phyloP scores from a whole-genome alignment of 2,888 invertebrate genomes.

The Melinaea marsaeus region DNA sequence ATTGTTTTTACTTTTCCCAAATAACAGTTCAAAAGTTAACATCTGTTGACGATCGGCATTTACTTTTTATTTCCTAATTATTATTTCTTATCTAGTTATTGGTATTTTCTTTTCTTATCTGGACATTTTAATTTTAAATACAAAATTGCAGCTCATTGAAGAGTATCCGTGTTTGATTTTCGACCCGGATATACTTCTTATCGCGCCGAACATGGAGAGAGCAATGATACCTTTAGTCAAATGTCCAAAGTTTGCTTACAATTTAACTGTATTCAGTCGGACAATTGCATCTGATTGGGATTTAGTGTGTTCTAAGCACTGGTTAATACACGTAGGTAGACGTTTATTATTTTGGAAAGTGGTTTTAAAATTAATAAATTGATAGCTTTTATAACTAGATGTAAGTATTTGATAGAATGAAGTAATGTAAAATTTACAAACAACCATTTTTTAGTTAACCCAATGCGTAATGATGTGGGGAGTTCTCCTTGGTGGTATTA shows the following conservation, averaged over 20 bases:
- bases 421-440: background rate
- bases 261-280: conserved; percentile 75
- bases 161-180: conserved; percentile 66
- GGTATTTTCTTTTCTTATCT: too few species aligned
- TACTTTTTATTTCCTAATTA: too few species aligned
- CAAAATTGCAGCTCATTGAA: conserved; percentile 49
- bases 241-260: conserved; percentile 71
- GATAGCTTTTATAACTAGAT: too few species aligned
- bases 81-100: too few species aligned
- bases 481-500: conserved; percentile 78
- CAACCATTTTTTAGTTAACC: conserved; percentile 58
- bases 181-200: conserved; percentile 56
- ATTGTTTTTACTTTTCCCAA: background rate
- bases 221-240: conserved; percentile 53
- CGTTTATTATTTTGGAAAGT: background rate
- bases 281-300: conserved; percentile 83
- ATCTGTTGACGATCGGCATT: too few species aligned
- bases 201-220: conserved; percentile 46
- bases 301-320: conserved; percentile 79
- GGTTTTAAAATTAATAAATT: too few species aligned
- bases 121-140: too few species aligned
- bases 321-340: conserved; percentile 69
- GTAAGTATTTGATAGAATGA: background rate
- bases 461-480: conserved; percentile 81
- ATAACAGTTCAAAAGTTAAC: too few species aligned